phyloP scores from a whole-genome alignment of 2,113 vertebrate species.

The Ceratotherium simum region DNA sequence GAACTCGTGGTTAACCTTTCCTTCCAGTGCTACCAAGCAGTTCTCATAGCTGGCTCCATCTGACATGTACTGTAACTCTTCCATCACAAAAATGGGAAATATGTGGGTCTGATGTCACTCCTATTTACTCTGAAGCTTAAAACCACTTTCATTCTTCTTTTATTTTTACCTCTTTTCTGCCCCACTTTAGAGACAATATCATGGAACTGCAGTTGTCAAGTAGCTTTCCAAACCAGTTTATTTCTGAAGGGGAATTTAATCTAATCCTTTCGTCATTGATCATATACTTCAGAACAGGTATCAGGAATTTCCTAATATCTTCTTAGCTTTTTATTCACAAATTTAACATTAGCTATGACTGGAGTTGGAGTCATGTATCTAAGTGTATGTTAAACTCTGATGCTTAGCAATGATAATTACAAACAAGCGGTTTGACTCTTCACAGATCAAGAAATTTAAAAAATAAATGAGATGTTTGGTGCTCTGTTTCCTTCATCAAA shows the following conservation, averaged over 20 bases:
- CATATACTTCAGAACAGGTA: not conserved
- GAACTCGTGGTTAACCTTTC: not conserved
- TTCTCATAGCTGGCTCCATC: not conserved
- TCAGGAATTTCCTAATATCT: not conserved
- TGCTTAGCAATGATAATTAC: not conserved
- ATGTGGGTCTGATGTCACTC: not conserved
- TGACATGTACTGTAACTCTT: not conserved
- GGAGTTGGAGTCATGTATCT: not conserved
- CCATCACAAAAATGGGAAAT: not conserved
- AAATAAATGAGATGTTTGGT: not conserved
- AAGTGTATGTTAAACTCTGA: not conserved
- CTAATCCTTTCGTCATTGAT: not conserved
- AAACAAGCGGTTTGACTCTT: not conserved
- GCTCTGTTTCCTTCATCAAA: not conserved
- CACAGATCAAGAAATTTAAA: not conserved
- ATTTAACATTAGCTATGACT: not conserved
- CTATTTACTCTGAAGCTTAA: not conserved
- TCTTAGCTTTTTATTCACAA: not conserved
- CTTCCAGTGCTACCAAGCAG: not conserved
- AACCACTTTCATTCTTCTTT: not conserved
- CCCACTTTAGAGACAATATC: not conserved
- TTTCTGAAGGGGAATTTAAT: not conserved
- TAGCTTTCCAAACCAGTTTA: not conserved
- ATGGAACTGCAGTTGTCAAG: not conserved
- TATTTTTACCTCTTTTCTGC: not conserved